phyloP scores from a whole-genome alignment of 1,140 invertebrate species.

The Diuraphis noxia region DNA sequence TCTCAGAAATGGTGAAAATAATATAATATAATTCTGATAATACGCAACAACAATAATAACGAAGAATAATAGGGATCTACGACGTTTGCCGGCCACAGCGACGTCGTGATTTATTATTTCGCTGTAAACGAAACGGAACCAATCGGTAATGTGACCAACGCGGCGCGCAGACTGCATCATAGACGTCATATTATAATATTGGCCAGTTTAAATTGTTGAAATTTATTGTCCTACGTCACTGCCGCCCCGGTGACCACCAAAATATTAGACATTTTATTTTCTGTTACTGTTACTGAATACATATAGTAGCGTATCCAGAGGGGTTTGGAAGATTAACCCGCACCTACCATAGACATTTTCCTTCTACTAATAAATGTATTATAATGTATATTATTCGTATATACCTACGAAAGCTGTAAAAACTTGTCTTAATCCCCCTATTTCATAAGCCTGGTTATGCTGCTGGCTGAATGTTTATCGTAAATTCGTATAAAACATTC shows the following conservation, averaged over 20 bases:
- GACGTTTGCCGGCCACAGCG: neutral
- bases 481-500: too few species aligned
- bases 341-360: too few species aligned
- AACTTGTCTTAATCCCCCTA: too few species aligned
- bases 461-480: too few species aligned
- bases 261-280: neutral
- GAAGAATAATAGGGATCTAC: neutral
- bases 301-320: too few species aligned
- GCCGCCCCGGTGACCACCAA: neutral
- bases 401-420: too few species aligned
- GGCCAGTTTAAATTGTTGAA: neutral
- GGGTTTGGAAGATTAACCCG: too few species aligned
- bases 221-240: neutral
- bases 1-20: neutral
- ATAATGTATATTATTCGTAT: too few species aligned
- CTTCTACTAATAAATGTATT: too few species aligned
- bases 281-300: too few species aligned
- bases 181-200: neutral
- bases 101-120: slow-evolving; percentile 20
- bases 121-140: neutral
- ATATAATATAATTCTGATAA: slow-evolving; percentile 3
- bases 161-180: neutral
- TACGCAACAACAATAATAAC: neutral
- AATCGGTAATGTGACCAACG: slow-evolving; percentile 3
- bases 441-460: too few species aligned